phyloP scores from a whole-genome alignment of 2,888 invertebrate genomes.

The Protonemura montana region DNA sequence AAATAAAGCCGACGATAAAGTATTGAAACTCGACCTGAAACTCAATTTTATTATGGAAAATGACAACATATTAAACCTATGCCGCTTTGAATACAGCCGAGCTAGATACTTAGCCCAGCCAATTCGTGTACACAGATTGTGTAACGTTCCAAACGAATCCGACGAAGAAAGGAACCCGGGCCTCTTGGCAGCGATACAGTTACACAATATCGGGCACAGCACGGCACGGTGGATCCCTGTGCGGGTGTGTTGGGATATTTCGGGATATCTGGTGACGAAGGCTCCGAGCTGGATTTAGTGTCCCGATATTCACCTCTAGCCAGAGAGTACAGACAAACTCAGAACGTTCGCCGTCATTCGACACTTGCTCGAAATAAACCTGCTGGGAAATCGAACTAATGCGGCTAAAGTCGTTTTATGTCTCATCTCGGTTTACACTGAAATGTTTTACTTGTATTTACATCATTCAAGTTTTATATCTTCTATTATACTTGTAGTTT shows the following conservation, averaged over 20 bases:
- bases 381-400: not conserved
- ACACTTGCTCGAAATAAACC: not conserved
- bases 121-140: not conserved
- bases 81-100: too few relatives aligned
- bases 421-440: too few relatives aligned
- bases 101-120: too few relatives aligned
- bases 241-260: conserved; percentile 23
- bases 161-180: not conserved
- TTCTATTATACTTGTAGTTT: too few relatives aligned
- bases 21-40: too few relatives aligned
- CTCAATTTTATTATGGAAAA: too few relatives aligned
- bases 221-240: not conserved
- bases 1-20: too few relatives aligned
- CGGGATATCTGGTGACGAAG: conserved; percentile 22
- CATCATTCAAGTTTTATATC: too few relatives aligned
- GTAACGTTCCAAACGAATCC: not conserved
- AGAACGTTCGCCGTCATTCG: not conserved
- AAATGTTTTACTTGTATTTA: too few relatives aligned
- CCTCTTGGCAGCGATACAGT: conserved; percentile 9
- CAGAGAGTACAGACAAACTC: not conserved
- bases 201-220: conserved; percentile 13
- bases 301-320: not conserved
- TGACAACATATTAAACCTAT: too few relatives aligned
- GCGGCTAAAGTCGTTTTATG: not conserved
- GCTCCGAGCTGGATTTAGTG: not conserved